A percentile compares a stretch with the other conserved stretches of the same genome.
These are phyloP conservation scores for Brachypterus glaber DNA, from an alignment of 2,888 invertebrate species.

Conservation along the genomic window DNA sequence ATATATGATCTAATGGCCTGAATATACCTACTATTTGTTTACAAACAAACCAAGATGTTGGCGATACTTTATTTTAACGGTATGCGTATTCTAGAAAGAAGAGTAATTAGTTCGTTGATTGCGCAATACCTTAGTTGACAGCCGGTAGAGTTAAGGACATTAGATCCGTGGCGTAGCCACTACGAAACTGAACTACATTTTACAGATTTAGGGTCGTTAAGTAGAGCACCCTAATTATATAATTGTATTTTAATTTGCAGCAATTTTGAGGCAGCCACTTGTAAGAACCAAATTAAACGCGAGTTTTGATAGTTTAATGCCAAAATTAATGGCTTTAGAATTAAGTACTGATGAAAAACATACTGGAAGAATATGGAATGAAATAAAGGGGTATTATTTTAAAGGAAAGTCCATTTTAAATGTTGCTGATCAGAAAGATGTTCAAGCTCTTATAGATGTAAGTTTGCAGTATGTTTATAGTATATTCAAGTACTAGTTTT, in stretches of 20 bases:
- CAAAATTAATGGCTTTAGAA: constrained; percentile 20
- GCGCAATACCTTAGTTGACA: too few relatives aligned
- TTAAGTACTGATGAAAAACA: constrained; percentile 19
- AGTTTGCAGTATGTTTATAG: too few relatives aligned
- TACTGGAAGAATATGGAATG: constrained; percentile 19
- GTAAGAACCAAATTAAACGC: constrained; percentile 20
- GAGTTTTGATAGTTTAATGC: constrained; percentile 23
- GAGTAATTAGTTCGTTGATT: too few relatives aligned
- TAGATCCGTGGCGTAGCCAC: too few relatives aligned
- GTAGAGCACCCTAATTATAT: neutral
- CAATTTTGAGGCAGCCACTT: constrained; percentile 21
- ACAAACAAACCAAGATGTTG: too few relatives aligned
- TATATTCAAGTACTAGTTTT: too few relatives aligned
- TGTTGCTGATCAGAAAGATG: constrained; percentile 16
- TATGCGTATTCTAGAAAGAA: too few relatives aligned
- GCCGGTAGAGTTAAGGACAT: too few relatives aligned
- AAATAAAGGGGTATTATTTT: constrained; percentile 25
- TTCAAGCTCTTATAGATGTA: constrained; percentile 27
- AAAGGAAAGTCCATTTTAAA: constrained; percentile 16
- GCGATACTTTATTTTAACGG: too few relatives aligned
- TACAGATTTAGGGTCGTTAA: neutral
- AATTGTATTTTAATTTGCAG: constrained; percentile 18
- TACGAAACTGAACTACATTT: too few relatives aligned
- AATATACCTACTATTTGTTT: too few relatives aligned
- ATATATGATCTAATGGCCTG: too few relatives aligned